Base-by-base conservation (phyloP, 2,113 vertebrate genomes). In the Sapajus apella region DNA sequence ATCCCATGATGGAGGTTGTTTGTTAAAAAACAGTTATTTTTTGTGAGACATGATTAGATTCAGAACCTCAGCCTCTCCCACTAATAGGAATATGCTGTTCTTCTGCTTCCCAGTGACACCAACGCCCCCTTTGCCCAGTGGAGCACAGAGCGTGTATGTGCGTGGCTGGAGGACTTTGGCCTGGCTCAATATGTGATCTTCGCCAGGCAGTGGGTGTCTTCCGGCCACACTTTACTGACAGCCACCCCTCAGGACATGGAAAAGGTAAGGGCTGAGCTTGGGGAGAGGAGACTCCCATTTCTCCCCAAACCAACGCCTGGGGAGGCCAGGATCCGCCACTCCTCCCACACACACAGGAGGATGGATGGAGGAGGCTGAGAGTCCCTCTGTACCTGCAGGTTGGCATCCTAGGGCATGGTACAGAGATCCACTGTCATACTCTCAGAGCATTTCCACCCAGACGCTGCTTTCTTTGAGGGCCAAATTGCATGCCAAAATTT, bases 241-340 rank as follows among this genome's bases (percentile, higher is more conserved):
- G 99, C 99, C 0, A 99, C 99, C 5, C 99, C 99, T 79, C 99
- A 99, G 98, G 99, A 99, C 77, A 98, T 99, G 98, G 99, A 99
- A 98, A 99, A 99, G 99, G 99, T 99, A 98, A 97, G 97, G 32
- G 3, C 72, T 52, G 37, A 79, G 77, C 75, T 27, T 73, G 13
- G 13, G 47, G 21, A 0, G 0, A 68, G 80, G 27, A 87, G 17
- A 13, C 23, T 40, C 18, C 83, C 35, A 21, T 82, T 90, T 47
- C 23, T 85, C 47, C 68, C 30, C 37, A 89, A 50, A 90, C 18
- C 79, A 52, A 1, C 64, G 12, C 35, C 37, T 82, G n/a, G 70
- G 30, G 37, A 83, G 23, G 14, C 37, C 25, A 47, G 27, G 4
- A 1, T 0, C 11, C 3, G 5, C 9, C 0, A 30, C 8, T 30